These are phyloP conservation scores for Eulacestoma nigropectus DNA, from an alignment of 2,113 vertebrate species.

Conservation along the genomic window DNA sequence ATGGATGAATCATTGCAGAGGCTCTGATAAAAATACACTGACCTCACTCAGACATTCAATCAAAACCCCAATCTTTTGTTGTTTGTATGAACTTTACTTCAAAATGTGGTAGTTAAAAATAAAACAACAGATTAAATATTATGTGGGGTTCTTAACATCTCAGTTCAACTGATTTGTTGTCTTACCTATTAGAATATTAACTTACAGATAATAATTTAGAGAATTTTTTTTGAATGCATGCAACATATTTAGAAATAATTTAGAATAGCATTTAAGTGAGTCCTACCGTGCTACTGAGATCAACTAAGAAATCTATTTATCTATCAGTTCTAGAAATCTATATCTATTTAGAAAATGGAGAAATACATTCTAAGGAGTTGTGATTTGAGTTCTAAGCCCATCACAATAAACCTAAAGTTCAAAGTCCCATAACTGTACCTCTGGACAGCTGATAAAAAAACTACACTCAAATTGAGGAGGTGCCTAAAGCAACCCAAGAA, in stretches of 20 bases:
- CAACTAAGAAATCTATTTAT: not conserved
- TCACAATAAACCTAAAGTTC: not conserved
- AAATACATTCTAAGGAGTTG: not conserved
- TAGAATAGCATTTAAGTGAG: not conserved
- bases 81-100: not conserved
- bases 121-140: not conserved
- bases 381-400: not conserved
- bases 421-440: not conserved
- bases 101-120: not conserved
- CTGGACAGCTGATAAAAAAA: not conserved
- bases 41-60: not conserved
- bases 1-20: not conserved
- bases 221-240: not conserved
- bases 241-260: not conserved
- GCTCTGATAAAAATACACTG: not conserved
- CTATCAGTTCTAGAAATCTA: not conserved
- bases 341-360: not conserved
- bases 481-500: not conserved
- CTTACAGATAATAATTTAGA: not conserved
- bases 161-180: not conserved
- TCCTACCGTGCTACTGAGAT: not conserved
- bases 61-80: not conserved
- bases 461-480: not conserved
- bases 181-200: not conserved
- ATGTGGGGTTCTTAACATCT: not conserved